Conservation (phyloP, 2,888 invertebrate genomes). For the Phengaris arion region DNA sequence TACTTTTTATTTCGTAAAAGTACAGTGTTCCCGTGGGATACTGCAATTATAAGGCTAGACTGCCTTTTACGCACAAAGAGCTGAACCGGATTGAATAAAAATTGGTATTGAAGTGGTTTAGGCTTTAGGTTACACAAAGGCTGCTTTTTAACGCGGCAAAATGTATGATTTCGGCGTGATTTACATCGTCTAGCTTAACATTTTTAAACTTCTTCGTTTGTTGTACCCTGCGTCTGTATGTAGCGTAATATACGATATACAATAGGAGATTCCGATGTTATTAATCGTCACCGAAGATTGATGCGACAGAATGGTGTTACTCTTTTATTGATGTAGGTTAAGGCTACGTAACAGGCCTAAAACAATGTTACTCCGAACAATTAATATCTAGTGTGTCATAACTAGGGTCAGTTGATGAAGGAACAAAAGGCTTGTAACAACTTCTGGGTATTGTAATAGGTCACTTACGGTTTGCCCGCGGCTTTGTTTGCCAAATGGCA, state of each 20-base stretch:
- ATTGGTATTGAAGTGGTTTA: too few species aligned
- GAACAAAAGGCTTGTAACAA: constrained; percentile 11
- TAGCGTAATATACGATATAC: constrained; percentile 54
- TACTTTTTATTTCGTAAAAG: too few species aligned
- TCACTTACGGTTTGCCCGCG: not conserved
- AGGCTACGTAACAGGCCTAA: constrained; percentile 44
- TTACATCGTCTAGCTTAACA: too few species aligned
- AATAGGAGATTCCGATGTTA: constrained; percentile 68
- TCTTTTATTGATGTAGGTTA: constrained; percentile 59
- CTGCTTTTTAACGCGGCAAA: too few species aligned
- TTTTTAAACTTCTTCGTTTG: not conserved
- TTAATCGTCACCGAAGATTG: constrained; percentile 67
- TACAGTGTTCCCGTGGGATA: too few species aligned
- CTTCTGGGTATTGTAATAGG: constrained; percentile 34
- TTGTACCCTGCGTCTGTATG: constrained; percentile 43
- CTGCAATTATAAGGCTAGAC: too few species aligned
- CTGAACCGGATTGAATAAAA: too few species aligned
- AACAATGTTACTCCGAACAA: constrained; percentile 31
- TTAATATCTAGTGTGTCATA: constrained; percentile 26
- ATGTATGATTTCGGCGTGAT: too few species aligned
- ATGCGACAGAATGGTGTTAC: constrained; percentile 61
- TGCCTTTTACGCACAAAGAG: too few species aligned
- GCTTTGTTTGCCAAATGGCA: constrained; percentile 5
- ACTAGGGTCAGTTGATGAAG: constrained; percentile 24
- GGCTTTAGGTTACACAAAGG: too few species aligned